Evolutionary conservation across 2,888 invertebrate genomes (phyloP).

Genomic region (Microctonus aethiopoides): DNA sequence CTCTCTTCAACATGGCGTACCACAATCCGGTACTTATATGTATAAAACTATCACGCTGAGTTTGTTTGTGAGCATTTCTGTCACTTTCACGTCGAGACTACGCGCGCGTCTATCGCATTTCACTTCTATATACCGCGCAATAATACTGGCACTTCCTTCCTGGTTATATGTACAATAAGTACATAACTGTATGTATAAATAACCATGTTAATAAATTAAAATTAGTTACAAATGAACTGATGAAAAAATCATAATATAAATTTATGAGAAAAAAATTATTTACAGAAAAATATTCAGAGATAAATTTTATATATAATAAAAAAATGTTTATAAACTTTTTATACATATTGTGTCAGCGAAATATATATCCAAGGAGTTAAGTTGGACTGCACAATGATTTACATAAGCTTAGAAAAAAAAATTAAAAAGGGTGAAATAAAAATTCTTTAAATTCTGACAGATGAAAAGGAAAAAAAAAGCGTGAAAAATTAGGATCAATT

Average conservation of each 20-base stretch:
- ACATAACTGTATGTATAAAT: background rate
- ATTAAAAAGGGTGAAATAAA: background rate
- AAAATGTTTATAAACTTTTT: too few relatives aligned
- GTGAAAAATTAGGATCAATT: constrained; percentile 36
- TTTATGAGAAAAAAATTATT: too few relatives aligned
- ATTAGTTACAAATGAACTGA: background rate
- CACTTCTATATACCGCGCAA: constrained; percentile 36
- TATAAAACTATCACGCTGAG: background rate
- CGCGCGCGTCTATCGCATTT: constrained; percentile 41
- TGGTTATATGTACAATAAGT: constrained; percentile 24
- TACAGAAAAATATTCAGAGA: too few relatives aligned
- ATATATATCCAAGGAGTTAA: constrained; percentile 6
- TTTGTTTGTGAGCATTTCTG: constrained; percentile 36
- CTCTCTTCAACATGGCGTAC: constrained; percentile 28
- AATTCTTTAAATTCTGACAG: background rate
- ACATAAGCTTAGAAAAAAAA: constrained; percentile 8
- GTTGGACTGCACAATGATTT: background rate
- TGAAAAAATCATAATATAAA: too few relatives aligned
- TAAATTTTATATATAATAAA: too few relatives aligned
- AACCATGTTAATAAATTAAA: background rate
- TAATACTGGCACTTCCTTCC: constrained; percentile 43
- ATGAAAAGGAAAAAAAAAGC: constrained; percentile 23
- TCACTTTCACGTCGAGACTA: constrained; percentile 57
- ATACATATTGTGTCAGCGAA: background rate
- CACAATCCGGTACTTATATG: background rate